These are phyloP conservation scores for Drosophila nr. medialis DNA, from an alignment of 2,888 invertebrate genomes.

Conservation along the genomic window DNA sequence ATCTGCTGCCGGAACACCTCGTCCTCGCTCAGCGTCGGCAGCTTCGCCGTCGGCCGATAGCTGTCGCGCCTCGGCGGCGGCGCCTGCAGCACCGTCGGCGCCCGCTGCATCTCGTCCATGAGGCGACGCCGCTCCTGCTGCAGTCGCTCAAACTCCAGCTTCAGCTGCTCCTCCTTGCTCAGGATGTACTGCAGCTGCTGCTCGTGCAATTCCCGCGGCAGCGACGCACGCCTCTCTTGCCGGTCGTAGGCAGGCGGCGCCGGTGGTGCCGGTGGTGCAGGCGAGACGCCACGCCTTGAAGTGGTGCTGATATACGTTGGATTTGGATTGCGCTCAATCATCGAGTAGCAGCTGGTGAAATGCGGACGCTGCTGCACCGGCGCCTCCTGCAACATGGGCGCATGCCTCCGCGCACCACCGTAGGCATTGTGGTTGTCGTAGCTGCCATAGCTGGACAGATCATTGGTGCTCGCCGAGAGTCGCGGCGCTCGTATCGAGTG, in stretches of 20 bases:
- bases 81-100: slow-evolving; percentile 57
- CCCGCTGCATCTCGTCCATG: slow-evolving; percentile 81
- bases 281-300: slow-evolving; percentile 76
- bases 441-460: slow-evolving; percentile 67
- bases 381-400: slow-evolving; percentile 78
- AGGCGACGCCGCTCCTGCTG: slow-evolving; percentile 86
- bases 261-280: slow-evolving; percentile 31
- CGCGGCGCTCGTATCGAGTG: slow-evolving; percentile 82
- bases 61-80: slow-evolving; percentile 76
- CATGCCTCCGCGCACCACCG: slow-evolving; percentile 72
- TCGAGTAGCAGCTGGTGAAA: slow-evolving; percentile 82
- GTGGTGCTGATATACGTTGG: slow-evolving; percentile 82
- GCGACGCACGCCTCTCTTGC: slow-evolving; percentile 85
- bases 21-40: slow-evolving; percentile 88
- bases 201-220: slow-evolving; percentile 87
- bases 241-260: slow-evolving; percentile 64
- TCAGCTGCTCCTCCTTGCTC: slow-evolving; percentile 89
- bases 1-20: slow-evolving; percentile 91
- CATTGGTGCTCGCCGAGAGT: slow-evolving; percentile 80
- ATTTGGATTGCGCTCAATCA: slow-evolving; percentile 83
- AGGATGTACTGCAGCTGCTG: slow-evolving; percentile 87
- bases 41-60: slow-evolving; percentile 74
- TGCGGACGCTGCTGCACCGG: slow-evolving; percentile 74
- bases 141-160: slow-evolving; percentile 87
- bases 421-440: slow-evolving; percentile 80